phyloP scores from a whole-genome alignment of 2,797 vertebrate species.

The Ptychadena robeensis region DNA sequence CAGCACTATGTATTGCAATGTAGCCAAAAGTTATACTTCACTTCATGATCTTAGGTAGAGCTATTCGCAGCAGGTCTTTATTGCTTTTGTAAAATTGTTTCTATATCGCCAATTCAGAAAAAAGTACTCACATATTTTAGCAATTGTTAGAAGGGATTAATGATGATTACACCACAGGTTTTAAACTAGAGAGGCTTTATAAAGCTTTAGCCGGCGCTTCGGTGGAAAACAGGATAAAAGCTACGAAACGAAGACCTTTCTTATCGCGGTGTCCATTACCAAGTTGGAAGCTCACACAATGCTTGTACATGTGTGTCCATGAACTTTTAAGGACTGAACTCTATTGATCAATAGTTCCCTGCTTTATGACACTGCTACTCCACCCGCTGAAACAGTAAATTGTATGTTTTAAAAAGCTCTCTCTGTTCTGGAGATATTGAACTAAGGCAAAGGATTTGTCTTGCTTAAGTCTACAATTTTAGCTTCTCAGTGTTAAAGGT shows the following conservation, averaged over 20 bases:
- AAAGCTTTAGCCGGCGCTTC: constrained; percentile 30
- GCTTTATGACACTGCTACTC: background rate
- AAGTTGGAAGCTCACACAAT: constrained; percentile 15
- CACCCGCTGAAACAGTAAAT: background rate
- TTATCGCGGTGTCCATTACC: constrained; percentile 16
- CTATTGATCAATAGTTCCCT: background rate
- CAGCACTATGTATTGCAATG: background rate
- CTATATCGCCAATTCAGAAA: constrained; percentile 20
- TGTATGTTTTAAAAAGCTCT: background rate
- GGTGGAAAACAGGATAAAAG: constrained; percentile 23
- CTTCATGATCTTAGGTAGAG: constrained; percentile 28
- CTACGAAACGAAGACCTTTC: constrained; percentile 23
- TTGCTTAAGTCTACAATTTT: background rate
- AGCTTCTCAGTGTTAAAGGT: background rate
- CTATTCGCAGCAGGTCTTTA: constrained; percentile 21
- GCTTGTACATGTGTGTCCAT: constrained; percentile 2
- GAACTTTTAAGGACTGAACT: background rate
- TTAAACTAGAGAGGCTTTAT: constrained; percentile 41
- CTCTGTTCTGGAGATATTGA: background rate
- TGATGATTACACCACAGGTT: constrained; percentile 53
- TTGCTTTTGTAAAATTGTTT: constrained; percentile 22
- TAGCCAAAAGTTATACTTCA: constrained; percentile 10
- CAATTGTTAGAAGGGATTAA: constrained; percentile 52
- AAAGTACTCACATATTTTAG: constrained; percentile 18
- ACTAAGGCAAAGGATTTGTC: background rate